Evolutionary conservation across 1,140 invertebrate species (phyloP), one percentile per base, ranked within the genome.

Genomic region (Mamestra configurata): DNA sequence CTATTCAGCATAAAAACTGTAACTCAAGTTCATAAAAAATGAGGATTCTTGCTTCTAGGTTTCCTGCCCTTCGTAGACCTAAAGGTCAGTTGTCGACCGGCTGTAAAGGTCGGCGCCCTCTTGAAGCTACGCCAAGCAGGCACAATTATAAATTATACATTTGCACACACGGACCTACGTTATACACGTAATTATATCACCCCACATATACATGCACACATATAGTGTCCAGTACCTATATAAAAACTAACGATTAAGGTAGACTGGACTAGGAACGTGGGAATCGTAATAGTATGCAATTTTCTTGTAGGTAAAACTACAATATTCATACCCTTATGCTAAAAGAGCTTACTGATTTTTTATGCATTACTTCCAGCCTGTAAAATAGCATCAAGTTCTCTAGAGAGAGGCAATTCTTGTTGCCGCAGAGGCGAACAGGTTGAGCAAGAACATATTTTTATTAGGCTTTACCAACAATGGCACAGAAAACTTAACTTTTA

Each of bases 41-140:
- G 46, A 70, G 20, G n/a, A 71, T 40, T 71, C 40, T 13, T 78
- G 49, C 46, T 59, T 35, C 79, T 68, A 49, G 79, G 66, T 82
- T 82, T 81, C 80, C 82, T 82, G 81, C 77, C 83, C 81, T 75
- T 71, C 71, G 79, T 83, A 82, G 82, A 82, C 78, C 66, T 88
- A 93, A 93, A 93, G 91, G 91, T 93, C 88, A 92, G 81, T 87
- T 87, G 89, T 88, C 85, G 85, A 89, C 84, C 81, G 84, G 68
- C 81, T 84, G 78, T 79, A 88, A 89, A 89, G 89, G 91, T 86
- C 89, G 84, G 88, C 86, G 87, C 86, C 85, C 89, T 83, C 86
- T 84, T 83, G 77, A 81, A 77, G 80, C 82, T 75, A 49, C 68
- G 66, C 77, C 53, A 71, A 51, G 77, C 66, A 76, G 64, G 35